Conservation (phyloP, 1,140 invertebrate species). For the Drosophila punjabiensis region DNA sequence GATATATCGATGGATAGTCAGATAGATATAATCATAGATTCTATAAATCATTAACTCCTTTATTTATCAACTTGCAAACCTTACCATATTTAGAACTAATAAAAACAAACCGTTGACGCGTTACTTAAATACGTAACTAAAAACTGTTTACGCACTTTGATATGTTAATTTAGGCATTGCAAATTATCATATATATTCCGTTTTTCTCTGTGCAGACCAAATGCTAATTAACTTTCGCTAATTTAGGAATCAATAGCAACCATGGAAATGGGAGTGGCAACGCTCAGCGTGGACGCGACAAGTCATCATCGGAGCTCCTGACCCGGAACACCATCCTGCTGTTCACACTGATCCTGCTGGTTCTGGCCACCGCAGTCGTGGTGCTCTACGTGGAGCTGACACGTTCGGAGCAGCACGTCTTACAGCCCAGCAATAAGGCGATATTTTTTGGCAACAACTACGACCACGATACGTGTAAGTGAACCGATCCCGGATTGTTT, state of each 20-base stretch:
- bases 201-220: conserved; percentile 1
- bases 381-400: conserved; percentile 66
- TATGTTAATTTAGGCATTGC: neutral
- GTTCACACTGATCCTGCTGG: conserved; percentile 58
- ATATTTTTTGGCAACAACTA: conserved; percentile 78
- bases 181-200: neutral
- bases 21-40: no score
- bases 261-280: conserved; percentile 30
- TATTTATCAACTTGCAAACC: neutral
- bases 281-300: conserved; percentile 13
- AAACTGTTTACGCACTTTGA: neutral
- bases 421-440: conserved; percentile 9
- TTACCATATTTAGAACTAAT: neutral
- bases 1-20: no score
- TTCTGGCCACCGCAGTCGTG: conserved; percentile 55
- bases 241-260: conserved; percentile 67
- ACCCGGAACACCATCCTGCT: conserved; percentile 70
- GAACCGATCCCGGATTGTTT: neutral
- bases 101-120: neutral
- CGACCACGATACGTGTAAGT: conserved; percentile 82
- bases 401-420: conserved; percentile 7
- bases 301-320: conserved; percentile 43
- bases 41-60: neutral
- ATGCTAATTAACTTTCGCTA: conserved; percentile 36
- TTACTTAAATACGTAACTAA: neutral